Percentiles rank a stretch among this genome's conserved stretches.
phyloP scores from a whole-genome alignment of 2,113 vertebrate genomes.

The Apodemus sylvaticus region DNA sequence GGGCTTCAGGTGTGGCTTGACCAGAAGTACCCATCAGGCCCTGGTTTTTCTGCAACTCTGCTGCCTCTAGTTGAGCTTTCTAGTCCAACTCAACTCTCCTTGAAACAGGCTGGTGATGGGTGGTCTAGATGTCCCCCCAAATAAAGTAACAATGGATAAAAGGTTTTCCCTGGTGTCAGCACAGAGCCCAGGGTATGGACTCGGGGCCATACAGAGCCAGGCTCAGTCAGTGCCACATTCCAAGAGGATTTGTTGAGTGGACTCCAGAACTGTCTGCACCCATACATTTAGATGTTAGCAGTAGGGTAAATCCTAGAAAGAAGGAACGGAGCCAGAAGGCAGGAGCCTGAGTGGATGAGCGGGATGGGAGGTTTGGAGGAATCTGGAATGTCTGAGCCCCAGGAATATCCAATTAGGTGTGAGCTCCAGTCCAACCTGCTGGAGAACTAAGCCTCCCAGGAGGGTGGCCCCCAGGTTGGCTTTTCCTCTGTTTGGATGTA shows the following conservation, averaged over 20 bases:
- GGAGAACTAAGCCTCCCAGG: not conserved
- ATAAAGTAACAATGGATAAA: not conserved
- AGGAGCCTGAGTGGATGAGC: not conserved
- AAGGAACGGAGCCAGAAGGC: not conserved
- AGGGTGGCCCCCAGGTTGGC: not conserved
- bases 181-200: accelerated
- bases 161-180: not conserved
- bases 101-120: not conserved
- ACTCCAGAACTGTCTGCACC: not conserved
- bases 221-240: not conserved
- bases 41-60: not conserved
- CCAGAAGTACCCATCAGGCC: not conserved
- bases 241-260: not conserved
- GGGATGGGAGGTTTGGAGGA: not conserved
- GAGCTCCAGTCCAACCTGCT: not conserved
- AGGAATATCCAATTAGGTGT: not conserved
- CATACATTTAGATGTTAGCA: not conserved
- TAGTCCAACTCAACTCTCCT: not conserved
- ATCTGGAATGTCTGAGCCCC: too few relatives aligned
- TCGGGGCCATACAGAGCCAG: not conserved
- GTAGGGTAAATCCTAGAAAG: not conserved
- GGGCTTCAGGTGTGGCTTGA: not conserved
- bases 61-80: not conserved
- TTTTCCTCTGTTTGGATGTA: not conserved
- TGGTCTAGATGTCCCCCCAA: not conserved